phyloP scores from a whole-genome alignment of 2,888 invertebrate species.

The Nephrotoma guestfalica region DNA sequence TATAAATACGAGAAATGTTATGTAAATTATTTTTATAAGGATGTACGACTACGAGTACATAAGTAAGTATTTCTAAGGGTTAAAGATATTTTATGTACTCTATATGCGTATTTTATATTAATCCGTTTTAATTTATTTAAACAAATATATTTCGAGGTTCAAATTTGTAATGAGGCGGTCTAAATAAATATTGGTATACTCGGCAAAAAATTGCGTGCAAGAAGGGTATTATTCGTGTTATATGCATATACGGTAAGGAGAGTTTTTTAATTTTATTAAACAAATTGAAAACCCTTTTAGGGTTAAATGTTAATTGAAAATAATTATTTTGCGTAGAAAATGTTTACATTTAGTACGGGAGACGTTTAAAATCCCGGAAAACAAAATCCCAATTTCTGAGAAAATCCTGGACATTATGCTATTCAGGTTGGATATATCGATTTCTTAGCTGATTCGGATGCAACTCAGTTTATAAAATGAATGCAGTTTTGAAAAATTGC shows the following conservation, averaged over 20 bases:
- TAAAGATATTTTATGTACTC: background rate
- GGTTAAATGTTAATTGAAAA: background rate
- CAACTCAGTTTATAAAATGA: too few relatives aligned
- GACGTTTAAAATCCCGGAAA: too few relatives aligned
- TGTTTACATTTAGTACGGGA: background rate
- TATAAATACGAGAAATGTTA: background rate
- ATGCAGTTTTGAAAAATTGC: too few relatives aligned
- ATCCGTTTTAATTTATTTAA: background rate
- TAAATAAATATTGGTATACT: background rate
- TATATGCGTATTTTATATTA: background rate
- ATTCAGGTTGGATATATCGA: too few relatives aligned
- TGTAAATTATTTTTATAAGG: background rate
- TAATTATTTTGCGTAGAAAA: background rate
- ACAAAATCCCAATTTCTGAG: too few relatives aligned
- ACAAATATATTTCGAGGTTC: background rate
- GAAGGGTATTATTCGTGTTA: background rate
- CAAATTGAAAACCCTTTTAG: background rate
- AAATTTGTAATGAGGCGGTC: background rate
- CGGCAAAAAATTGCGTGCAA: background rate
- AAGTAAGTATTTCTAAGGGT: background rate
- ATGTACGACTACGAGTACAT: background rate
- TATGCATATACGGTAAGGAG: background rate
- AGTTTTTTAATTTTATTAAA: background rate
- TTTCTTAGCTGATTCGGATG: too few relatives aligned
- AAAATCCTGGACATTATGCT: too few relatives aligned